These are phyloP conservation scores for Galagoides demidoff DNA, from an alignment of 2,797 vertebrate genomes.

Conservation along the genomic window DNA sequence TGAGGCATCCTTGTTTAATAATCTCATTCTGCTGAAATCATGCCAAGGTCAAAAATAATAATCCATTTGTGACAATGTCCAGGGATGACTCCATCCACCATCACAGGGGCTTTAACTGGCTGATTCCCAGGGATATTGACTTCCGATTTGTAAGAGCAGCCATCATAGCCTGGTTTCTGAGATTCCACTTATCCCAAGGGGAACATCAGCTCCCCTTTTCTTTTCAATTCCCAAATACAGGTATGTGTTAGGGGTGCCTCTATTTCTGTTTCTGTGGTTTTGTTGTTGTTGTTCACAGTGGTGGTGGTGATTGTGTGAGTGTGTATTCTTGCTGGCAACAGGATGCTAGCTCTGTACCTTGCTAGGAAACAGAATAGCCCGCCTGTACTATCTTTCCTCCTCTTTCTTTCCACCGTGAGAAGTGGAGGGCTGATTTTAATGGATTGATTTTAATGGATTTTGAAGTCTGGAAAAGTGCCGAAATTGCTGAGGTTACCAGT, in stretches of 20 bases:
- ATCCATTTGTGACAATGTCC: conserved; percentile 59
- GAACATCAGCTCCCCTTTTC: background rate
- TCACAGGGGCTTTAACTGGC: background rate
- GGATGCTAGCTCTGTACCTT: conserved; percentile 59
- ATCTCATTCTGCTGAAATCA: conserved; percentile 66
- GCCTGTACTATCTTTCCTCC: conserved; percentile 6
- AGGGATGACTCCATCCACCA: conserved; percentile 8
- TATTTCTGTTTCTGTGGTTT: conserved; percentile 11
- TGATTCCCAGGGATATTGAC: background rate
- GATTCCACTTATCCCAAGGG: conserved; percentile 10
- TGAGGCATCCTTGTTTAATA: conserved; percentile 73
- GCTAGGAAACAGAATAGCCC: conserved; percentile 69
- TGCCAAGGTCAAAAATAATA: conserved; percentile 37
- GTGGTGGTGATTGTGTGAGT: background rate
- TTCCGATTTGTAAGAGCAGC: conserved; percentile 7
- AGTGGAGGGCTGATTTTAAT: conserved; percentile 69
- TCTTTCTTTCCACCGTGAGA: conserved; percentile 47
- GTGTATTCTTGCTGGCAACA: conserved; percentile 42
- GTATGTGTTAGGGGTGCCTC: background rate
- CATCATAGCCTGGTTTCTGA: background rate
- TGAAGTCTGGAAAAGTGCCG: conserved; percentile 77
- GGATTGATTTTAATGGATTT: conserved; percentile 78
- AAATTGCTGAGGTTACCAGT: conserved; percentile 82
- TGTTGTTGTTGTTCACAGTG: background rate
- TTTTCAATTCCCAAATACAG: background rate